These are phyloP conservation scores for Neoniphon sammara DNA, from an alignment of 2,797 vertebrate genomes.

Conservation along the genomic window DNA sequence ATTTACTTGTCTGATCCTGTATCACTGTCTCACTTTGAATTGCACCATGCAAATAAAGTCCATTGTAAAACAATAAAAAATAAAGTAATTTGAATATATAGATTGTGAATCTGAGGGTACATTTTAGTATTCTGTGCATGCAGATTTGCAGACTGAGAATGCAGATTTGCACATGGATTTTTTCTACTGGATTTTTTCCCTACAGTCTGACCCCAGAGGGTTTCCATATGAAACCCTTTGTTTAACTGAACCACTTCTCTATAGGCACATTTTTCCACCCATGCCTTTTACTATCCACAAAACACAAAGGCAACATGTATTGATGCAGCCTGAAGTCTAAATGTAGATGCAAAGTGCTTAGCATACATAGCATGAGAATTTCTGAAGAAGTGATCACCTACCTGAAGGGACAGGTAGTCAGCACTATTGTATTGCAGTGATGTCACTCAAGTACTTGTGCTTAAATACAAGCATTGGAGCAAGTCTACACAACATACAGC, in stretches of 20 bases:
- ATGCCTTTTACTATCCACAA: slow-evolving; percentile 36
- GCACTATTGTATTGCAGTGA: slow-evolving; percentile 47
- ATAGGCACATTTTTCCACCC: slow-evolving; percentile 46
- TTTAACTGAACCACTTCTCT: slow-evolving; percentile 35
- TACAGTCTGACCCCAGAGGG: not conserved
- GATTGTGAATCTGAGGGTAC: too few relatives aligned
- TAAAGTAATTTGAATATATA: too few relatives aligned
- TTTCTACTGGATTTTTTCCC: not conserved
- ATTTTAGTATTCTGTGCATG: too few relatives aligned
- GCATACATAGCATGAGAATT: slow-evolving; percentile 27
- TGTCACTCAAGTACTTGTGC: slow-evolving; percentile 26
- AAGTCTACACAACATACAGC: not conserved
- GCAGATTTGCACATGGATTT: too few relatives aligned
- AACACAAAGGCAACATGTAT: slow-evolving; percentile 37
- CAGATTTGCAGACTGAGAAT: too few relatives aligned
- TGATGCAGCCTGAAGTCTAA: slow-evolving; percentile 35
- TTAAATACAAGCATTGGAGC: slow-evolving; percentile 3
- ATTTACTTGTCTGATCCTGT: too few relatives aligned
- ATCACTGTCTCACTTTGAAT: too few relatives aligned
- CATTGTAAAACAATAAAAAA: too few relatives aligned
- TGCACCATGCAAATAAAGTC: too few relatives aligned
- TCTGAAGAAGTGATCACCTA: slow-evolving; percentile 28
- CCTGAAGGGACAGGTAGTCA: slow-evolving; percentile 21
- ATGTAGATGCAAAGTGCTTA: slow-evolving; percentile 44
- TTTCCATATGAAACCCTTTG: not conserved